Conservation (phyloP, 1,140 invertebrate species). For the Penaeus indicus region DNA sequence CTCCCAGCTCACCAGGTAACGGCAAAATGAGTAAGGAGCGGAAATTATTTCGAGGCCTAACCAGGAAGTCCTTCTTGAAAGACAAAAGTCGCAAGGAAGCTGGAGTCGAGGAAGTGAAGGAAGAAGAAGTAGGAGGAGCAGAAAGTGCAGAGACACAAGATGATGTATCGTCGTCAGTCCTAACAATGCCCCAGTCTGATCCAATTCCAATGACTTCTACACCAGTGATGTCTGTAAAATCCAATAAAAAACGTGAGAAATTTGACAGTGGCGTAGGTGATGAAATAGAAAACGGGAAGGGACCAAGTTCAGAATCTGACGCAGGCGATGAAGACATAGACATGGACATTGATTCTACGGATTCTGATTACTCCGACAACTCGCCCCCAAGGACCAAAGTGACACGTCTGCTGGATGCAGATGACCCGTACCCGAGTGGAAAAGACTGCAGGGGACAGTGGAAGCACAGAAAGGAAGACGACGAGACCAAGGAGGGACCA, state of each 20-base stretch:
- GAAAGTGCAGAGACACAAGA: conserved; percentile 7
- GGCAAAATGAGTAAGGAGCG: too few species aligned
- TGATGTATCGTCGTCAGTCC: conserved; percentile 4
- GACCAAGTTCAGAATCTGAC: conserved; percentile 54
- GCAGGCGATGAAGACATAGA: conserved; percentile 49
- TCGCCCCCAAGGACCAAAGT: conserved; percentile 45
- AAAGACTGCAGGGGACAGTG: conserved; percentile 35
- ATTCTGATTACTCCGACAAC: conserved; percentile 52
- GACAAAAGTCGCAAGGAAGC: too few species aligned
- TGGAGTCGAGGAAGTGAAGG: not conserved
- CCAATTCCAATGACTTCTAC: conserved; percentile 50
- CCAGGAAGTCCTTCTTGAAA: too few species aligned
- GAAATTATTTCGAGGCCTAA: too few species aligned
- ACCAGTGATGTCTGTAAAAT: conserved; percentile 30
- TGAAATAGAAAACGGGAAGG: conserved; percentile 58
- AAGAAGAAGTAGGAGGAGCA: not conserved
- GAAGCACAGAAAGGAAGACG: too few species aligned
- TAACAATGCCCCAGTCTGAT: conserved; percentile 44
- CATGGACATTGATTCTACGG: conserved; percentile 56
- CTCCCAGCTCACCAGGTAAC: not conserved
- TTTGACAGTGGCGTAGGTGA: conserved; percentile 59
- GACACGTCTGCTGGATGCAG: conserved; percentile 35
- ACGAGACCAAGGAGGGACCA: too few species aligned
- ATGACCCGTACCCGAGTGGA: conserved; percentile 48
- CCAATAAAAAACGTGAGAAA: conserved; percentile 55